phyloP scores from a whole-genome alignment of 2,113 vertebrate species.

The Chamaetylas fuelleborni region DNA sequence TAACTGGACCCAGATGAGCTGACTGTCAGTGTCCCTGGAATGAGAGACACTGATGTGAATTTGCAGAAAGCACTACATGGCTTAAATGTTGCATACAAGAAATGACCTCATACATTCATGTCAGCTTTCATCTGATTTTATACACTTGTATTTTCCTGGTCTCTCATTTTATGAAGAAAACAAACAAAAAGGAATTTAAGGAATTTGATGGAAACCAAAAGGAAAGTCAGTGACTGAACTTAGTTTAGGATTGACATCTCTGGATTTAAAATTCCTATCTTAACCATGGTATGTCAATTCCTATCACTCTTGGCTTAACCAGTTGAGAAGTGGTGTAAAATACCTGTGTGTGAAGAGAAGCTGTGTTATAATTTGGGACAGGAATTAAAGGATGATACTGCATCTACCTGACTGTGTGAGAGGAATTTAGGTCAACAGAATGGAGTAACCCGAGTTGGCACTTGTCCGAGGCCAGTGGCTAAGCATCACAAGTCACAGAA shows the following conservation, averaged over 20 bases:
- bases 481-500: constrained; percentile 33
- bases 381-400: background rate
- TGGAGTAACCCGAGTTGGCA: constrained; percentile 40
- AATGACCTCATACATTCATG: fast-evolving
- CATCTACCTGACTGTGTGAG: background rate
- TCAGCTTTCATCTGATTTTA: background rate
- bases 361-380: background rate
- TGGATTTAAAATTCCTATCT: background rate
- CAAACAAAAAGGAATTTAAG: background rate
- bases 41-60: background rate
- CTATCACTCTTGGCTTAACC: background rate
- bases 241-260: background rate
- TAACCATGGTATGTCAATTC: background rate
- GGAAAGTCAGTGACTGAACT: background rate
- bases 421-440: constrained; percentile 60
- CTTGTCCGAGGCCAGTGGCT: background rate
- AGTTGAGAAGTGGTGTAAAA: background rate
- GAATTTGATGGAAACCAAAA: background rate
- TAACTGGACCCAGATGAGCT: background rate
- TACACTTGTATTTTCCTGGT: background rate
- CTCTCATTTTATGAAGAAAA: background rate
- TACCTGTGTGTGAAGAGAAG: background rate
- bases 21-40: background rate
- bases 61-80: background rate
- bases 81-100: background rate